Evolutionary conservation across 37 sponge, comb jelly and placozoan genomes (phyloP).

Genomic region (Aplysina aerophoba): DNA sequence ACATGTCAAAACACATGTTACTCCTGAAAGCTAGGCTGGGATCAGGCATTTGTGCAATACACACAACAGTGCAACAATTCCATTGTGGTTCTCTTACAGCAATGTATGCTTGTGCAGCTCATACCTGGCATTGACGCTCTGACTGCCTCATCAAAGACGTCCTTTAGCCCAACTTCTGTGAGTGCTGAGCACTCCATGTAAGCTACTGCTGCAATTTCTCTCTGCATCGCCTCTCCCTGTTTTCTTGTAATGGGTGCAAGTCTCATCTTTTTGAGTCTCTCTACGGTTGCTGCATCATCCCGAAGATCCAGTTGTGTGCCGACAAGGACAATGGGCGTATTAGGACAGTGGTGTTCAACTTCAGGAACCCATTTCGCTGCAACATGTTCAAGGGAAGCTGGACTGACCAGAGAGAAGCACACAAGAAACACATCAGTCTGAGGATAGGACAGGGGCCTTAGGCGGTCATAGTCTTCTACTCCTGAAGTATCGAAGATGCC

Average conservation of each 20-base stretch:
- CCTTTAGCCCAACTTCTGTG: conserved; percentile 88
- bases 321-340: conserved; percentile 83
- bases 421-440: conserved; percentile 90
- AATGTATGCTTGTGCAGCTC: too few relatives aligned
- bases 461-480: conserved; percentile 90
- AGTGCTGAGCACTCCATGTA: conserved; percentile 91
- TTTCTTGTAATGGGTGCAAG: conserved; percentile 49
- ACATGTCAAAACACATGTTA: too few relatives aligned
- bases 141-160: conserved; percentile 91
- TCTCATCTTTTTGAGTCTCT: conserved; percentile 58
- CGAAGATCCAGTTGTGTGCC: conserved; percentile 89
- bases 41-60: too few relatives aligned
- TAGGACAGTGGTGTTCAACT: conserved; percentile 82
- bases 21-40: too few relatives aligned
- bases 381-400: conserved; percentile 78
- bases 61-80: too few relatives aligned
- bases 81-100: too few relatives aligned
- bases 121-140: conserved; percentile 19
- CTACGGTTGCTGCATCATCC: conserved; percentile 69
- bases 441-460: conserved; percentile 90
- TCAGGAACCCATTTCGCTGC: conserved; percentile 89
- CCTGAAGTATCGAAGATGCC: conserved; percentile 96
- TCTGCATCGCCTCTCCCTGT: conserved; percentile 81
- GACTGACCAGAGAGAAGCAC: conserved; percentile 84
- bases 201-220: conserved; percentile 69